phyloP scores from a whole-genome alignment of 2,888 invertebrate genomes.

The Tethea ocularis region DNA sequence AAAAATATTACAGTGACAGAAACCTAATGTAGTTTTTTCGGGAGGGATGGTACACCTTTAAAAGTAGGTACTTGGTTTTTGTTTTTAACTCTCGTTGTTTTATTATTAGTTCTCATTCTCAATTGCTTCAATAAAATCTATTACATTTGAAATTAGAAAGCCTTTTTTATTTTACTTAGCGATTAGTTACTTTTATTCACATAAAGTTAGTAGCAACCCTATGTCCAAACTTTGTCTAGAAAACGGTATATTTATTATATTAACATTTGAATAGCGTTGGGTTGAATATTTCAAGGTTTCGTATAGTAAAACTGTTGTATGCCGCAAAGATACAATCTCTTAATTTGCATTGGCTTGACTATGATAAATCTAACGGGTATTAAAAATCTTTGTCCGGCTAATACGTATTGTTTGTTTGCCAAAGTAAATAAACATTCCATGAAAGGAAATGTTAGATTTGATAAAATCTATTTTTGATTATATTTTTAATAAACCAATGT shows the following conservation, averaged over 20 bases:
- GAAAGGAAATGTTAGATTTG: not conserved
- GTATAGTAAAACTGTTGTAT: constrained; percentile 18
- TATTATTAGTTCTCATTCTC: not conserved
- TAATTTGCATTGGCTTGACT: constrained; percentile 31
- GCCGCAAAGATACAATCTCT: constrained; percentile 28
- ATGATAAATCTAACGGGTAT: constrained; percentile 19
- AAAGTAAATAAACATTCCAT: not conserved
- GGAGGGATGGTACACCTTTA: too few relatives aligned
- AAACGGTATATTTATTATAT: constrained; percentile 15
- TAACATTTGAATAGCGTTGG: constrained; percentile 18
- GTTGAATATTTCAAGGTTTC: constrained; percentile 16
- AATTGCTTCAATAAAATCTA: too few relatives aligned
- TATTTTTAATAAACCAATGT: too few relatives aligned
- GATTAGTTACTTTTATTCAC: not conserved
- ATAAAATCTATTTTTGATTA: not conserved
- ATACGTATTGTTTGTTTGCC: constrained; percentile 14
- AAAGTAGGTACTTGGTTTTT: too few relatives aligned
- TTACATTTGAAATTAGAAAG: too few relatives aligned
- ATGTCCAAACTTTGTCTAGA: not conserved
- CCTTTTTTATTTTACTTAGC: too few relatives aligned
- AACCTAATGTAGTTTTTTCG: too few relatives aligned
- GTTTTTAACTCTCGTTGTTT: not conserved
- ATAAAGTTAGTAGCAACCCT: not conserved
- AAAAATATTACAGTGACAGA: not conserved
- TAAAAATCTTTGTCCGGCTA: constrained; percentile 20